phyloP scores from a whole-genome alignment of 1,140 invertebrate genomes.

The Stegodyphus mimosarum region DNA sequence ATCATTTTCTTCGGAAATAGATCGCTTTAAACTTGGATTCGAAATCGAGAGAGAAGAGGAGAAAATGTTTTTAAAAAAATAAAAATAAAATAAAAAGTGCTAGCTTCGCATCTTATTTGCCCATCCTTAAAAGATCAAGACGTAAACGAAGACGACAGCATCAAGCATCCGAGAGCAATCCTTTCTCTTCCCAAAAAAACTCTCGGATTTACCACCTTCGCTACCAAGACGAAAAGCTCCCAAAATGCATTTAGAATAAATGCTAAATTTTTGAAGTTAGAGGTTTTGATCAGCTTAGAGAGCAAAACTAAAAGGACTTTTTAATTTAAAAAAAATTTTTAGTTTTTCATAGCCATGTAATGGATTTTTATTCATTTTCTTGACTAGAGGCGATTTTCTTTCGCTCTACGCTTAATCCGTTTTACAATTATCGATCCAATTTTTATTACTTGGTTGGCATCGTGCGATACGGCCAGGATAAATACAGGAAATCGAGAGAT shows the following conservation, averaged over 20 bases:
- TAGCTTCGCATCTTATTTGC: slow-evolving; percentile 8
- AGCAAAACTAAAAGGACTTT: neutral
- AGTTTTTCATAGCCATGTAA: too few relatives aligned
- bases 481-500: too few relatives aligned
- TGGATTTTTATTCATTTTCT: too few relatives aligned
- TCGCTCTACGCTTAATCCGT: too few relatives aligned
- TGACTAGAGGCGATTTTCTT: too few relatives aligned
- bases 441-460: too few relatives aligned
- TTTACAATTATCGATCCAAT: too few relatives aligned
- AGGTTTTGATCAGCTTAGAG: neutral
- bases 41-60: neutral
- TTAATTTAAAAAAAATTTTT: neutral
- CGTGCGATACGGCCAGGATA: too few relatives aligned
- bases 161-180: slow-evolving; percentile 11
- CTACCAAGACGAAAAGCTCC: neutral
- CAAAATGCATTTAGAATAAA: neutral
- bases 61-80: too few relatives aligned
- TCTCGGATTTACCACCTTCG: neutral
- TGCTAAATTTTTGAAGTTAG: neutral
- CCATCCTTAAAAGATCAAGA: slow-evolving; percentile 20
- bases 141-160: neutral
- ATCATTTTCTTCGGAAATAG: neutral
- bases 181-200: neutral
- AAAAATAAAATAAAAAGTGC: neutral
- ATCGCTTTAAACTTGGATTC: slow-evolving; percentile 12